These are phyloP conservation scores for Coregonus clupeaformis DNA, from an alignment of 2,113 vertebrate genomes.

Conservation along the genomic window DNA sequence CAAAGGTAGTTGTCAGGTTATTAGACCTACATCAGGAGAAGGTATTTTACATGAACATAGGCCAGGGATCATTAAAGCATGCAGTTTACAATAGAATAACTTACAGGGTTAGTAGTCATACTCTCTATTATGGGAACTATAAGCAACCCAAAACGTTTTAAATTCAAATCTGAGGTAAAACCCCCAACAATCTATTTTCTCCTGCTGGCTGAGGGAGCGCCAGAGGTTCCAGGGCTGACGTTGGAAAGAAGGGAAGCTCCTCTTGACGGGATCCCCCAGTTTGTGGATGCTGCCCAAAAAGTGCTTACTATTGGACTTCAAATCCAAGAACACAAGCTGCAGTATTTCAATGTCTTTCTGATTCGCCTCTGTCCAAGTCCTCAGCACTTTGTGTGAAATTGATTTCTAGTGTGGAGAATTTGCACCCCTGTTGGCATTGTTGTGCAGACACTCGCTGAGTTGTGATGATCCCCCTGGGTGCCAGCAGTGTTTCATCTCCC, in stretches of 20 bases:
- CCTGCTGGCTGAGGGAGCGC: slow-evolving; percentile 45
- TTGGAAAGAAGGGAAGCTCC: slow-evolving; percentile 30
- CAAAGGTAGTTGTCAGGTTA: no score
- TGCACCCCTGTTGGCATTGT: slow-evolving; percentile 68
- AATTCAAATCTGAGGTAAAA: slow-evolving; percentile 47
- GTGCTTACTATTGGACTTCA: slow-evolving; percentile 53
- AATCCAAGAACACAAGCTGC: slow-evolving; percentile 75
- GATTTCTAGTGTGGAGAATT: slow-evolving; percentile 71
- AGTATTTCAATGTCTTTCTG: slow-evolving; percentile 62
- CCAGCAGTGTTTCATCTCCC: slow-evolving; percentile 57
- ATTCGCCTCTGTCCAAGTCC: slow-evolving; percentile 65
- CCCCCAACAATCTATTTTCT: slow-evolving; percentile 61
- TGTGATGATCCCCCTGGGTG: slow-evolving; percentile 64
- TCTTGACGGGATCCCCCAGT: slow-evolving; percentile 56
- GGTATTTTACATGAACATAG: no score
- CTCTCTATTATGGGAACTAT: slow-evolving; percentile 6
- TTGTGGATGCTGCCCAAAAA: slow-evolving; percentile 46
- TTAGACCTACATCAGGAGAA: no score
- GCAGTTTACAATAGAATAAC: slow-evolving; percentile 5
- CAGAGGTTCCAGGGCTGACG: slow-evolving; percentile 55
- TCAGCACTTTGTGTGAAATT: slow-evolving; percentile 71
- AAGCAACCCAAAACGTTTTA: slow-evolving; percentile 24
- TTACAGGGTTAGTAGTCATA: slow-evolving; percentile 30
- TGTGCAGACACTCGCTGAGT: slow-evolving; percentile 61
- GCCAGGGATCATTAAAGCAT: not conserved